These are phyloP conservation scores for Globia sparganii DNA, from an alignment of 2,888 invertebrate species.

Conservation along the genomic window DNA sequence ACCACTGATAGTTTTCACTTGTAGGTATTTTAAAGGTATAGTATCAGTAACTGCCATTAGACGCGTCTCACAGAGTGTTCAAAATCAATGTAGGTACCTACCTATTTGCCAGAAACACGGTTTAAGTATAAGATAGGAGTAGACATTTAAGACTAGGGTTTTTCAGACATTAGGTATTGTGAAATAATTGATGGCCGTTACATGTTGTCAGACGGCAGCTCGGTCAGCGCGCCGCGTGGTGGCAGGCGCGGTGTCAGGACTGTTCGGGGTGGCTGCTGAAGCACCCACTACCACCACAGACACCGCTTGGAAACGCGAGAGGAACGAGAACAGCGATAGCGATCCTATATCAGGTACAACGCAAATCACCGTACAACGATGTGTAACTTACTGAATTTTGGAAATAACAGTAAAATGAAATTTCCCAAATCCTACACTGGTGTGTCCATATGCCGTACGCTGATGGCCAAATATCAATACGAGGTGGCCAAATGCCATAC, in stretches of 20 bases:
- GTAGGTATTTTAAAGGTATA: neutral
- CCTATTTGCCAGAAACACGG: neutral
- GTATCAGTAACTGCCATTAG: neutral
- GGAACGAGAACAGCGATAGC: slow-evolving; percentile 91
- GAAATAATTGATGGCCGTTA: slow-evolving; percentile 3
- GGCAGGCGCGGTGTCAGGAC: slow-evolving; percentile 85
- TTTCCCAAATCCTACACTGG: neutral
- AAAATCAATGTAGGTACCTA: too few relatives aligned
- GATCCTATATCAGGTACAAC: slow-evolving; percentile 90
- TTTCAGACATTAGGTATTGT: neutral
- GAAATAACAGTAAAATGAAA: neutral
- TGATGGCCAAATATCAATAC: neutral
- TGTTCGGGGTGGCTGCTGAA: slow-evolving; percentile 87
- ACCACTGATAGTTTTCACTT: neutral
- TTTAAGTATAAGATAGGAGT: neutral
- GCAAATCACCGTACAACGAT: neutral
- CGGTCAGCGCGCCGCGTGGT: slow-evolving; percentile 84
- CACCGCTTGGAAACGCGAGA: slow-evolving; percentile 83
- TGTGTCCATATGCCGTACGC: neutral
- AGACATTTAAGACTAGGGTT: neutral
- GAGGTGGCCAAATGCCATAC: neutral
- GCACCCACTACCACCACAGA: slow-evolving; percentile 82
- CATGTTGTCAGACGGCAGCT: slow-evolving; percentile 74
- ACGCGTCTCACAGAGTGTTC: too few relatives aligned
- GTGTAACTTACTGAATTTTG: neutral